These are phyloP conservation scores for Cryptoleucopteryx plumbea DNA, from an alignment of 2,113 vertebrate species.

Conservation along the genomic window DNA sequence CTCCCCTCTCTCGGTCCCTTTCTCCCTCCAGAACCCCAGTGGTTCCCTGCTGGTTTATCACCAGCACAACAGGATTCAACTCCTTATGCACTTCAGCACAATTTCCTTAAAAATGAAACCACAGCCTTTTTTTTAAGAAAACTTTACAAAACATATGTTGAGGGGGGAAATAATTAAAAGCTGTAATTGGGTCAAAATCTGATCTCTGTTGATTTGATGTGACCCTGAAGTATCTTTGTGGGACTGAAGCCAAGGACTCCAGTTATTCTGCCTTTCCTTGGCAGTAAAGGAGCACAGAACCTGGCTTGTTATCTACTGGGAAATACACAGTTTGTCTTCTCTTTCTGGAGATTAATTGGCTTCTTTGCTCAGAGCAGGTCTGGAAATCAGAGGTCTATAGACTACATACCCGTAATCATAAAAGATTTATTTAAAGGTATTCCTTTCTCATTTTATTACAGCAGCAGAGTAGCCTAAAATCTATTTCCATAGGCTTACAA, in stretches of 20 bases:
- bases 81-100: not conserved
- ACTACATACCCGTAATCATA: slow-evolving; percentile 43
- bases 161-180: not conserved
- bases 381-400: slow-evolving; percentile 46
- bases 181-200: not conserved
- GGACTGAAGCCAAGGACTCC: not conserved
- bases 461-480: slow-evolving; percentile 43
- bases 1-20: not conserved
- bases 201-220: not conserved
- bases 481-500: slow-evolving; percentile 58
- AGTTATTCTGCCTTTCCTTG: not conserved
- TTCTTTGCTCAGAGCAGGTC: slow-evolving; percentile 54
- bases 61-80: not conserved
- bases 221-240: not conserved
- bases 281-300: not conserved
- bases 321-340: slow-evolving; percentile 15
- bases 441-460: slow-evolving; percentile 60
- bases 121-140: not conserved
- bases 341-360: slow-evolving; percentile 40
- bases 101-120: not conserved
- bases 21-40: accelerated
- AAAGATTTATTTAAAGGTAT: slow-evolving; percentile 68
- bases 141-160: not conserved
- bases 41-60: not conserved
- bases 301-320: not conserved